phyloP scores from a whole-genome alignment of 2,797 vertebrate genomes.

The Australoheros facetus region DNA sequence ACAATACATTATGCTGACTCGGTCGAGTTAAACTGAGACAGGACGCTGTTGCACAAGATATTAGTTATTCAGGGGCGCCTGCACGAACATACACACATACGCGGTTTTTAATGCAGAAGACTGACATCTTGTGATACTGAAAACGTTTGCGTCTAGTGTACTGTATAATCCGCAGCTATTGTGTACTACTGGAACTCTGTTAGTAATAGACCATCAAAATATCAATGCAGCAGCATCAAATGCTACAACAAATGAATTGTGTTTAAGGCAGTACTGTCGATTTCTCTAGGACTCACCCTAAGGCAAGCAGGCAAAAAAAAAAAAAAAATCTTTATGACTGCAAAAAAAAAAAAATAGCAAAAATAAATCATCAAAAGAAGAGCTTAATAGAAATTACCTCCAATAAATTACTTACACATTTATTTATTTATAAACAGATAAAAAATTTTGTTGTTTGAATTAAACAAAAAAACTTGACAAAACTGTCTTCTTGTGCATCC shows the following conservation, averaged over 20 bases:
- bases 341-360: too few species aligned
- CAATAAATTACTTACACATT: too few species aligned
- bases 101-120: not conserved
- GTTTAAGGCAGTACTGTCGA: not conserved
- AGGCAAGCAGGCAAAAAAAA: not conserved
- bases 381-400: too few species aligned
- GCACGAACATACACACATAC: not conserved
- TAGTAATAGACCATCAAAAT: not conserved
- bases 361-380: too few species aligned
- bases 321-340: not conserved
- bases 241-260: slow-evolving; percentile 1
- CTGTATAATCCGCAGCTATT: not conserved
- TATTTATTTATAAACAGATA: not conserved
- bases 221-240: slow-evolving; percentile 12
- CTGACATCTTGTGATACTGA: not conserved
- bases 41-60: not conserved
- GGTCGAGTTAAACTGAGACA: not conserved
- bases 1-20: slow-evolving; percentile 8
- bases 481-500: not conserved
- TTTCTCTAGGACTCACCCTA: not conserved
- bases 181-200: not conserved
- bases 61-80: not conserved
- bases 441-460: not conserved
- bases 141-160: not conserved
- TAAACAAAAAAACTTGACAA: not conserved